Percentiles rank a stretch among this genome's conserved stretches.
Conservation (phyloP, 2,888 invertebrate species). For the Cryptosula pallasiana region DNA sequence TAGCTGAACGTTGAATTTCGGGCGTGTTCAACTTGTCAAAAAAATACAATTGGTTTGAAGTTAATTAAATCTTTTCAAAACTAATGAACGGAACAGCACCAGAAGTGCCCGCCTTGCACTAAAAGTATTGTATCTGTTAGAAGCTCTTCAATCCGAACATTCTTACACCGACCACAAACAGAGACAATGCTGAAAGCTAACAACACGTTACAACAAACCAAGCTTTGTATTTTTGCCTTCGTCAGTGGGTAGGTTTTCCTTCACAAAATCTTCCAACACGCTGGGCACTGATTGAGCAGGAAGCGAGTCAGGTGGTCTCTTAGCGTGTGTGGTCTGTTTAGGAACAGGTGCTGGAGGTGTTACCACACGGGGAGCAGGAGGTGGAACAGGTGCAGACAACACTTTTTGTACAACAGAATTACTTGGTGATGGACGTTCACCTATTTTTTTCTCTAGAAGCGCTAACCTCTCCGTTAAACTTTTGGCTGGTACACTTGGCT, state of each 20-base stretch:
- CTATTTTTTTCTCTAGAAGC: conserved; percentile 21
- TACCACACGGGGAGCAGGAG: background rate
- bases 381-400: background rate
- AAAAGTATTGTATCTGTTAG: too few relatives aligned
- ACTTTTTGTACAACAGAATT: background rate
- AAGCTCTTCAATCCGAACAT: too few relatives aligned
- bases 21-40: too few relatives aligned
- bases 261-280: background rate
- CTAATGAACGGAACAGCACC: too few relatives aligned
- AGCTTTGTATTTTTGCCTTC: background rate
- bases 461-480: background rate
- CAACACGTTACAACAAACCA: background rate
- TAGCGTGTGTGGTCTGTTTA: too few relatives aligned
- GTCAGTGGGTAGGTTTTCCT: background rate
- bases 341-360: background rate
- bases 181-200: too few relatives aligned
- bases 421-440: conserved; percentile 13
- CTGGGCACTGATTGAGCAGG: background rate
- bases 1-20: too few relatives aligned
- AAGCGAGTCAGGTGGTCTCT: too few relatives aligned
- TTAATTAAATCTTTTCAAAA: too few relatives aligned
- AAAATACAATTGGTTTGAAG: too few relatives aligned
- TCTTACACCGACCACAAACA: too few relatives aligned
- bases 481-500: background rate
- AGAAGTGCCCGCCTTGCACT: too few relatives aligned